These are phyloP conservation scores for Coregonus suidteri DNA, from an alignment of 2,797 vertebrate genomes.

Conservation along the genomic window DNA sequence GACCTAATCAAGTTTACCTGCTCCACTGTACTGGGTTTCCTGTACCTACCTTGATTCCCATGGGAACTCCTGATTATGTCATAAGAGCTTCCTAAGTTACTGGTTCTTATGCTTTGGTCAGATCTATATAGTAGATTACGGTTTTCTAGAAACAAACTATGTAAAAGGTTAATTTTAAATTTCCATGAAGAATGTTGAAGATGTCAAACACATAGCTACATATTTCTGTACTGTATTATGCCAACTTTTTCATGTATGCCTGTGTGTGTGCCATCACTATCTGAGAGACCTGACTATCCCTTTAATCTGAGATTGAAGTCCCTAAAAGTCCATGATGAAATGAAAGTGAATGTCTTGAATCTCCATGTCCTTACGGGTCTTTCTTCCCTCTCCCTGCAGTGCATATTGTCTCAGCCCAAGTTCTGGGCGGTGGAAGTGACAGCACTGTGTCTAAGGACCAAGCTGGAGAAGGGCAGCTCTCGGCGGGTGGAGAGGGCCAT, in stretches of 20 bases:
- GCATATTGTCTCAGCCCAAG: constrained; percentile 89
- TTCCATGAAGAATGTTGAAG: not conserved
- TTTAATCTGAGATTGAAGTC: not conserved
- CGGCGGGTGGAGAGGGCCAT: constrained; percentile 91
- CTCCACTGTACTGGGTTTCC: not conserved
- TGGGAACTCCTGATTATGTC: not conserved
- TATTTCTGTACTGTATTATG: not conserved
- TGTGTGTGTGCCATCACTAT: not conserved
- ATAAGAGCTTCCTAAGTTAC: too few relatives aligned
- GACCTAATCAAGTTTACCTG: not conserved
- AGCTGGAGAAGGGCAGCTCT: constrained; percentile 84
- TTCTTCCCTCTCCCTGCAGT: constrained; percentile 68
- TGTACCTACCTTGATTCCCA: not conserved
- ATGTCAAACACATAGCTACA: not conserved
- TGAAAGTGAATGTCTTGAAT: not conserved
- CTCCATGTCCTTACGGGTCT: not conserved
- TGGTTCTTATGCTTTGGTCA: too few relatives aligned
- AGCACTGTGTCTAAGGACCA: constrained; percentile 86
- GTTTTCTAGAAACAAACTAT: too few relatives aligned
- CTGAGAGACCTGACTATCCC: not conserved
- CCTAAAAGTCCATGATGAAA: not conserved
- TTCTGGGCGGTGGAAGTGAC: constrained; percentile 93
- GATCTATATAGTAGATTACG: too few relatives aligned
- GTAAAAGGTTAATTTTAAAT: too few relatives aligned
- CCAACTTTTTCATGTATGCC: not conserved